Evolutionary conservation across 2,888 invertebrate species (phyloP), one percentile per base, ranked within the genome.

Genomic region (Cosmia pyralina): DNA sequence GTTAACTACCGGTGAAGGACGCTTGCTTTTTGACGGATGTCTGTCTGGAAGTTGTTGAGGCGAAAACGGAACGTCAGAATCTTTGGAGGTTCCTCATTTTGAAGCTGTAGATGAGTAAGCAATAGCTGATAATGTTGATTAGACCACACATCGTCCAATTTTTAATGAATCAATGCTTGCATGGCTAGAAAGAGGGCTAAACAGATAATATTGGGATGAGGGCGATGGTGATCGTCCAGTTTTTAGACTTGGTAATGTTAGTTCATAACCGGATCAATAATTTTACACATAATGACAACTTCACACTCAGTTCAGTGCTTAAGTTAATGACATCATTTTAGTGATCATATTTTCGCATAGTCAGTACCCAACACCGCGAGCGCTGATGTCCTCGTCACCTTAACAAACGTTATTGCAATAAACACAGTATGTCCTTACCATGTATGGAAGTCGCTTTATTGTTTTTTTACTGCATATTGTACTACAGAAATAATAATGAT

Each of bases 1-100:
- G 76, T 6, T 67, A 22, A 28, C n/a, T 58, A 46, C 17, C n/a
- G 52, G n/a, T 69, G 52, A 75, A 53, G 52, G 48, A 48, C 41
- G 28, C 22, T 59, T 15, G 6, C 38, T 52, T 28, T 75, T 46
- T 60, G 13, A 19, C 17, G 13, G 28, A 15, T 59, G 17, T 58
- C 50, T 41, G 44, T 38, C 17, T 52, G 15, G 34, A 38, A 8
- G 41, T 8, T 22, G 10, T 58, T 64, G 13, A 17, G n/a, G 11
- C 41, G 6, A 57, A 73, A 62, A 48, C 6, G 6, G 17, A 72
- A 34, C 13, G 15, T 44, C n/a, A 17, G 57, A 22, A 41, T n/a
- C 17, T 46, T 28, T 19, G 3, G n/a, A 15, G 8, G 4, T n/a
- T 38, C 19, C 15, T 44, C 13, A 28, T n/a, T 19, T 71, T 41